A percentile compares a stretch with the other conserved stretches of the same genome.
phyloP scores from a whole-genome alignment of 2,888 invertebrate genomes.

The Drosophila atroscutellata region DNA sequence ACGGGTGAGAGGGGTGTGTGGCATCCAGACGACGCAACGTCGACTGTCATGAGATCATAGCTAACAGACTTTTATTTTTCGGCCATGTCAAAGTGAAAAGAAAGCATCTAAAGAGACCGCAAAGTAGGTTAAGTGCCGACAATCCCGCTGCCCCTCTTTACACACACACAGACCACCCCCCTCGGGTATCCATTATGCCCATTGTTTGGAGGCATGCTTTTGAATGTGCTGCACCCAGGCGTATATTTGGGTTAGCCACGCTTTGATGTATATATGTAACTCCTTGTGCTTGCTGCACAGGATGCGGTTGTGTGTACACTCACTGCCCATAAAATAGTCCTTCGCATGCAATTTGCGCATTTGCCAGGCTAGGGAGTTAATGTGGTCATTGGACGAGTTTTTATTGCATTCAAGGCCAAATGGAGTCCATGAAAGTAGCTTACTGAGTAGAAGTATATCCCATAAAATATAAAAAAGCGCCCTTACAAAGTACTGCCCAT shows the following conservation, averaged over 20 bases:
- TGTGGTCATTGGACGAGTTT: slow-evolving; percentile 22
- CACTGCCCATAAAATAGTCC: slow-evolving; percentile 40
- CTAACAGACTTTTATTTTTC: slow-evolving; percentile 30
- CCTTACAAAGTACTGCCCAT: background rate
- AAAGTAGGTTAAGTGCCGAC: slow-evolving; percentile 73
- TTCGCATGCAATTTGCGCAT: slow-evolving; percentile 68
- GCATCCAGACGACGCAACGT: background rate
- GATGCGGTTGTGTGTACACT: slow-evolving; percentile 20
- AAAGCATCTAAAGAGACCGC: slow-evolving; percentile 59
- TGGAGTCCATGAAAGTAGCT: background rate
- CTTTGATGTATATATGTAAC: slow-evolving; percentile 15
- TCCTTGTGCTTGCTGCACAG: slow-evolving; percentile 12
- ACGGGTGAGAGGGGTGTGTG: background rate
- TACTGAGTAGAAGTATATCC: background rate
- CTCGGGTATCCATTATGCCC: slow-evolving; percentile 30
- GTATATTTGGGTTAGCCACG: slow-evolving; percentile 52
- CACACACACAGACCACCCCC: slow-evolving; percentile 1
- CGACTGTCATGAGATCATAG: slow-evolving; percentile 64
- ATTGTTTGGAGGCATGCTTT: slow-evolving; percentile 21
- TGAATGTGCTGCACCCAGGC: slow-evolving; percentile 51
- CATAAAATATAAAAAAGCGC: background rate
- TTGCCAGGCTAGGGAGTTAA: slow-evolving; percentile 28
- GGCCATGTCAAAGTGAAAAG: slow-evolving; percentile 54
- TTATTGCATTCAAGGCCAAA: slow-evolving; percentile 33
- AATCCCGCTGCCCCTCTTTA: slow-evolving; percentile 16